Conservation (phyloP, 2,797 vertebrate genomes). For the Allobates femoralis region DNA sequence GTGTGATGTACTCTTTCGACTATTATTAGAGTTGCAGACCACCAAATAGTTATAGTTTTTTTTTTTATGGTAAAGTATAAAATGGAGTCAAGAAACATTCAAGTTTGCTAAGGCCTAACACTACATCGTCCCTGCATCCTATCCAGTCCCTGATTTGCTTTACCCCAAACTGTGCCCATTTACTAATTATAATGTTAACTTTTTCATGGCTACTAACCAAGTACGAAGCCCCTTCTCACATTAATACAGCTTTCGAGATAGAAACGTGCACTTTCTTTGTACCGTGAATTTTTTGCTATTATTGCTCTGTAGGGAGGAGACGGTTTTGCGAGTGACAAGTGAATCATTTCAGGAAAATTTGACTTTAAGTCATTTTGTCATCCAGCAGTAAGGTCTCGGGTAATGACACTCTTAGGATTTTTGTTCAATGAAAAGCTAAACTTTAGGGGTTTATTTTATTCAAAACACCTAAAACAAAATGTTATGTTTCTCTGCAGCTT, state of each 20-base stretch:
- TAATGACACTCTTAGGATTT: not conserved
- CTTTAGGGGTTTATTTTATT: not conserved
- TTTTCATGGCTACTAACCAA: not conserved
- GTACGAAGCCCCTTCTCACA: not conserved
- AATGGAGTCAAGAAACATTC: conserved; percentile 20
- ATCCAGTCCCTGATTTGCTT: not conserved
- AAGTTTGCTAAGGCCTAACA: conserved; percentile 1
- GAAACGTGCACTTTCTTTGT: not conserved
- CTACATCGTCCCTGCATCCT: not conserved
- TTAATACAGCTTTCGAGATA: not conserved
- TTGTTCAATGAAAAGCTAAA: not conserved
- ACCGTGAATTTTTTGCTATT: not conserved
- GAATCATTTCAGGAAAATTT: not conserved
- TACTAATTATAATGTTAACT: not conserved
- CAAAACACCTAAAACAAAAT: conserved; percentile 2
- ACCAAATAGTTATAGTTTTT: not conserved
- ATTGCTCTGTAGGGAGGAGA: not conserved
- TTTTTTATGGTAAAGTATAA: not conserved
- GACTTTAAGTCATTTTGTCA: not conserved
- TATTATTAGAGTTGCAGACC: conserved; percentile 1
- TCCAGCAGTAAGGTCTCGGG: not conserved
- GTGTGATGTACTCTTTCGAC: not conserved
- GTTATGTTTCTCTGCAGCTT: not conserved
- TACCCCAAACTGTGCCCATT: not conserved
- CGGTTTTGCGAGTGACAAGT: conserved; percentile 5